A percentile compares a stretch with the other conserved stretches of the same genome.
These are phyloP conservation scores for Calidris pugnax DNA, from an alignment of 2,113 vertebrate genomes.

Conservation along the genomic window DNA sequence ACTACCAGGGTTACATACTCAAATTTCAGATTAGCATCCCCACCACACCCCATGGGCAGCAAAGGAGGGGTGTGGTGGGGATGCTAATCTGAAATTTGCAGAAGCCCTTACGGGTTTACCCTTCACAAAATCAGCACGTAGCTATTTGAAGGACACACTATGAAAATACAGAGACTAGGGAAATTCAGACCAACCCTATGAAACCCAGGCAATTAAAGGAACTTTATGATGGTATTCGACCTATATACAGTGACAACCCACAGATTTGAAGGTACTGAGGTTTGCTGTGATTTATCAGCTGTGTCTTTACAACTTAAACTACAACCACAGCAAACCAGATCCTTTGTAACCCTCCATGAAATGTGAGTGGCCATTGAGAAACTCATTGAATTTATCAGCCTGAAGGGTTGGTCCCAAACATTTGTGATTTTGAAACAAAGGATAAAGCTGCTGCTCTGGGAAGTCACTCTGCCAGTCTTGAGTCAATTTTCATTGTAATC, in stretches of 20 bases:
- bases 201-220: background rate
- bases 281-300: background rate
- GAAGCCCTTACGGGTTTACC: background rate
- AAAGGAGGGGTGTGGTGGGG: too few relatives aligned
- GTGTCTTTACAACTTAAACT: background rate
- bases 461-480: background rate
- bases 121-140: fast-evolving
- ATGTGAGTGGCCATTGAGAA: background rate
- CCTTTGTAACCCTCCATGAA: too few relatives aligned
- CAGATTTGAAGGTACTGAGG: background rate
- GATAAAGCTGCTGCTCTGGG: background rate
- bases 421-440: background rate
- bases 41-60: background rate
- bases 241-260: background rate
- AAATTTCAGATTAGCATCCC: background rate
- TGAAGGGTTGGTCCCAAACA: background rate
- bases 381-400: background rate
- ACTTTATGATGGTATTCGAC: background rate
- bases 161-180: background rate
- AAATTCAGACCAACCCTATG: background rate
- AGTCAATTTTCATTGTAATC: background rate
- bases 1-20: background rate
- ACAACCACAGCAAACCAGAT: background rate
- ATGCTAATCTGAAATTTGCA: too few relatives aligned
- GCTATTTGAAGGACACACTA: background rate